Evolutionary conservation across 1,140 invertebrate species (phyloP).

Genomic region (Drosophila saltans): DNA sequence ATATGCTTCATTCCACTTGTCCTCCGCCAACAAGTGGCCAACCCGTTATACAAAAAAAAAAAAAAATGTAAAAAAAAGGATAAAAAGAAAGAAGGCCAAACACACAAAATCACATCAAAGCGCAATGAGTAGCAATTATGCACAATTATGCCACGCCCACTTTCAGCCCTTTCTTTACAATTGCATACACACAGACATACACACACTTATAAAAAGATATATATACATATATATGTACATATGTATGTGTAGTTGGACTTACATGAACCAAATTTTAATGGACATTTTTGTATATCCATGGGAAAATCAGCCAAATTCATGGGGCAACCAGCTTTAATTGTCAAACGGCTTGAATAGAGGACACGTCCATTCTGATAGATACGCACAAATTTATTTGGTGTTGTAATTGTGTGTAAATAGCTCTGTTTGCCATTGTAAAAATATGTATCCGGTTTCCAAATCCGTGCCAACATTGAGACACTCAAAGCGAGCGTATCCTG

Average conservation of each 20-base stretch:
- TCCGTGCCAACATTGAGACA: constrained; percentile 90
- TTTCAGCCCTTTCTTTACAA: neutral
- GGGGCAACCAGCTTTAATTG: constrained; percentile 95
- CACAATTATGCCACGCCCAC: constrained; percentile 62
- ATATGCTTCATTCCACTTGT: constrained; percentile 20
- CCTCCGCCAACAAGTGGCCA: constrained; percentile 61
- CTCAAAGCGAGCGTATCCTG: constrained; percentile 88
- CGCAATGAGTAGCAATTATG: constrained; percentile 64
- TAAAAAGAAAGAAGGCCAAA: neutral
- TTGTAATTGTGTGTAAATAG: constrained; percentile 94
- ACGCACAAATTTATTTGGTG: constrained; percentile 94
- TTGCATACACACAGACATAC: constrained; percentile 18
- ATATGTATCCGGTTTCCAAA: constrained; percentile 96
- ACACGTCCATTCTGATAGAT: constrained; percentile 92
- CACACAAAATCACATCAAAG: constrained; percentile 65
- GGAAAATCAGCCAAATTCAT: constrained; percentile 97
- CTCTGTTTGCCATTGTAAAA: constrained; percentile 94
- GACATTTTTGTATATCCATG: constrained; percentile 95
- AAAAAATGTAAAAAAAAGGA: constrained; percentile 2
- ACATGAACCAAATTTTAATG: constrained; percentile 94
- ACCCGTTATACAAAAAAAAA: constrained; percentile 17
- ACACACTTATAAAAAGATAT: neutral
- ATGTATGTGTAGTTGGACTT: constrained; percentile 82
- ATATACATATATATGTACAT: constrained; percentile 16
- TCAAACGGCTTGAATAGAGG: constrained; percentile 92